Conservation (phyloP, 2,797 vertebrate genomes). For the Malurus leucopterus region DNA sequence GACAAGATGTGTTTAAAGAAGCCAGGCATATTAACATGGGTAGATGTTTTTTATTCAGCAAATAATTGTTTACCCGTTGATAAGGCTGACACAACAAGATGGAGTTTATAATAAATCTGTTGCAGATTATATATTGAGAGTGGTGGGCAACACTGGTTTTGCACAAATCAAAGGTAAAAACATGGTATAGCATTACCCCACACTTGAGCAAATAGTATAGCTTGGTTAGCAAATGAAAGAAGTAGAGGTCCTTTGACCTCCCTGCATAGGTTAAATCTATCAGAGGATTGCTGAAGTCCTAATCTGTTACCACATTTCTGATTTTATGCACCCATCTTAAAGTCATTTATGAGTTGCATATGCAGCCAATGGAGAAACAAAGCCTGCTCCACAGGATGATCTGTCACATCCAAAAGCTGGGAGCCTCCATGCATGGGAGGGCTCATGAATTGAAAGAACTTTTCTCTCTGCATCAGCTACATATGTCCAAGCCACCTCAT, state of each 20-base stretch:
- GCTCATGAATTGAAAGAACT: not conserved
- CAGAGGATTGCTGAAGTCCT: not conserved
- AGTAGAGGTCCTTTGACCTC: not conserved
- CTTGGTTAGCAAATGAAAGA: not conserved
- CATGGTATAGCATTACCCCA: not conserved
- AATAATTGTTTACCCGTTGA: not conserved
- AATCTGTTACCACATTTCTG: not conserved
- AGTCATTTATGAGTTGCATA: not conserved
- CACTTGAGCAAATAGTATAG: not conserved
- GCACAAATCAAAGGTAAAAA: not conserved
- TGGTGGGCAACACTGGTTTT: not conserved
- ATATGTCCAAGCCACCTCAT: not conserved
- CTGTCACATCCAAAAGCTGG: not conserved
- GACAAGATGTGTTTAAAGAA: not conserved
- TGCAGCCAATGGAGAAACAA: not conserved
- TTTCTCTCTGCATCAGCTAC: not conserved
- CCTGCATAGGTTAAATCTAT: not conserved
- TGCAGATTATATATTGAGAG: not conserved
- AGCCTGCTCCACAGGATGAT: not conserved
- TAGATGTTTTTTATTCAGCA: not conserved
- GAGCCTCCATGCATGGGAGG: not conserved
- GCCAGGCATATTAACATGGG: not conserved
- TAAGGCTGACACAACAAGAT: not conserved
- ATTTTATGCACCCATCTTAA: not conserved
- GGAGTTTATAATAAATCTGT: not conserved